These are phyloP conservation scores for Micronycteris hirsuta DNA, from an alignment of 2,113 vertebrate species.

Conservation along the genomic window DNA sequence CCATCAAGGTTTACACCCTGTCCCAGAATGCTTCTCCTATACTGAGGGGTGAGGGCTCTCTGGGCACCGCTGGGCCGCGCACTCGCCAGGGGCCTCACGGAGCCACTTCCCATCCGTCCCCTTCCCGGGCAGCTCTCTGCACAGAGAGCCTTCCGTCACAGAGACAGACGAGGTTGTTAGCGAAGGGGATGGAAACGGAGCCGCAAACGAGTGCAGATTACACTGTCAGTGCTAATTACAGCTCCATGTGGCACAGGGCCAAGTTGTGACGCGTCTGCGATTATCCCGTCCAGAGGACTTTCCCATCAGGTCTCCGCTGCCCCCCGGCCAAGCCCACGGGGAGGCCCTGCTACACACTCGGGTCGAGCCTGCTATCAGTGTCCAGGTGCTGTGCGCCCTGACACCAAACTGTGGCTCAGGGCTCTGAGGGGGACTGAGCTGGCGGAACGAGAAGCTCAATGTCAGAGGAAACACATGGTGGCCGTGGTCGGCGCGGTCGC, in stretches of 20 bases:
- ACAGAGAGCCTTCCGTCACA: neutral
- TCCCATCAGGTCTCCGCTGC: neutral
- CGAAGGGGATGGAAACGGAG: neutral
- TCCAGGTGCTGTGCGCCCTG: neutral
- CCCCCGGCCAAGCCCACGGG: neutral
- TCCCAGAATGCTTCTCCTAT: neutral
- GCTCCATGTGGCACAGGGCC: neutral
- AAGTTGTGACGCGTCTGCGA: too few species aligned
- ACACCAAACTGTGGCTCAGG: neutral
- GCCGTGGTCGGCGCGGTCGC: neutral
- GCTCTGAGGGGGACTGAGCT: neutral
- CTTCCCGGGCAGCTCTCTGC: neutral
- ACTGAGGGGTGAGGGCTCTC: too few species aligned
- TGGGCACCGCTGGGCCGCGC: fast-evolving
- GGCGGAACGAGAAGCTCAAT: neutral
- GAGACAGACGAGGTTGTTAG: neutral
- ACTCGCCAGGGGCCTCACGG: neutral
- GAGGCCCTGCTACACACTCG: neutral
- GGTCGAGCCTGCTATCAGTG: neutral
- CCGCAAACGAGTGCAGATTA: too few species aligned
- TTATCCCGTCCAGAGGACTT: neutral
- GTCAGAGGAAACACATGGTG: too few species aligned
- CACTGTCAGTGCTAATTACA: too few species aligned
- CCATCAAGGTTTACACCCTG: fast-evolving
- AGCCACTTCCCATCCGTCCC: neutral